Conservation (phyloP, 2,888 invertebrate genomes). For the Ischnura elegans region DNA sequence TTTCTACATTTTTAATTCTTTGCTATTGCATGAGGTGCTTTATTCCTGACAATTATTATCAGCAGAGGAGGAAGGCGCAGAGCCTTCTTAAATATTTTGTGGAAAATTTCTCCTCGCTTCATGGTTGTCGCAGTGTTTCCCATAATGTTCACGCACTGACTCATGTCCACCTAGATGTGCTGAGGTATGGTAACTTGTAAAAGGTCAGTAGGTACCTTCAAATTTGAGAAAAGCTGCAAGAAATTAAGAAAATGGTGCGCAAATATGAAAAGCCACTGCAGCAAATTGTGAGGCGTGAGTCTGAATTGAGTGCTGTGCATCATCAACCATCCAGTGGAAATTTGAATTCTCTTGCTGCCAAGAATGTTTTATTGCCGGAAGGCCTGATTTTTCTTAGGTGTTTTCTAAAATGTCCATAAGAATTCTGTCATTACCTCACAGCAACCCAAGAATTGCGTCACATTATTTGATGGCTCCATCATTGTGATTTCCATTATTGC, state of each 20-base stretch:
- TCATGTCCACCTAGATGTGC: neutral
- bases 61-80: neutral
- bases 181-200: neutral
- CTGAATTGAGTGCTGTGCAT: too few species aligned
- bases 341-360: neutral
- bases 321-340: too few species aligned
- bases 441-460: neutral
- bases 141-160: neutral
- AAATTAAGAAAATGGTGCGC: too few species aligned
- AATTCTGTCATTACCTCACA: neutral
- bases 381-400: neutral
- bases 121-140: neutral
- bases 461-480: too few species aligned
- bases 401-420: neutral
- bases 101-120: neutral
- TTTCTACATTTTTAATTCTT: neutral
- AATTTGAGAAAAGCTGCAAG: neutral
- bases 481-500: too few species aligned
- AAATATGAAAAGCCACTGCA: too few species aligned
- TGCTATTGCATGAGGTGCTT: neutral
- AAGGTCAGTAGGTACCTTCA: neutral
- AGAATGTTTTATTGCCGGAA: neutral
- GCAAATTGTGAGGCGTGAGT: too few species aligned
- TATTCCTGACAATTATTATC: neutral
- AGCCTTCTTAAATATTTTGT: neutral